Evolutionary conservation across 1,140 invertebrate species (phyloP), one percentile per base, ranked within the genome.

Genomic region (Thalassaphorura encarpata): DNA sequence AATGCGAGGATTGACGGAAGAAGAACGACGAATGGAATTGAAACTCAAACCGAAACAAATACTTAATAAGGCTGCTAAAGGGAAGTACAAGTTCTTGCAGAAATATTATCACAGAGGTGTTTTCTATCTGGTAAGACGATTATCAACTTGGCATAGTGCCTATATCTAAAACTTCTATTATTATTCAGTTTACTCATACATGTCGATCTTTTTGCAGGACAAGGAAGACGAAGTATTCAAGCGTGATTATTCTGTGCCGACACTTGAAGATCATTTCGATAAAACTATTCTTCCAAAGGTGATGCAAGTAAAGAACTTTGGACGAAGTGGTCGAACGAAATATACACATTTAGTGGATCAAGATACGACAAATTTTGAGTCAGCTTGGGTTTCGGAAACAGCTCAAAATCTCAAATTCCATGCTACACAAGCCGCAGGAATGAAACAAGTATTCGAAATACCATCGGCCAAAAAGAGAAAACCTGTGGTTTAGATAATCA

Each of bases 251-350:
- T 91, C 95, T 8, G 87, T 89, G 62, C 87, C 96, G 0, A 99
- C 97, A 0, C 72, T 99, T 56, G 97, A 99, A 67, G 97, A 99
- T 82, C 93, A 97, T 69, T 99, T 99, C 73, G 93, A 99, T 69
- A 99, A 99, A 73, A 95, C 94, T 41, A 87, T 98, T 62, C 70
- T 99, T 51, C 97, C 97, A 4, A 97, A 98, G 78, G 95, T 99
- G 57, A 99, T 99, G 96, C 96, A 99, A 78, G 96, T 99, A 1
- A 99, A 99, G 73, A 99, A 99, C 75, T 99, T 99, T 76, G 97
- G 97, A 18, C 81, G 96, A 16, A 97, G 95, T 57, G 95, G 95
- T 21, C 80, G 96, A 49, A 98, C 97, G 0, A 99, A 99, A 70
- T 99, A 99, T 72, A 99, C 96, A 3, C 97, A 99, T 76, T 77